Evolutionary conservation across 2,888 invertebrate genomes (phyloP).

Genomic region (Falcaria lacertinaria): DNA sequence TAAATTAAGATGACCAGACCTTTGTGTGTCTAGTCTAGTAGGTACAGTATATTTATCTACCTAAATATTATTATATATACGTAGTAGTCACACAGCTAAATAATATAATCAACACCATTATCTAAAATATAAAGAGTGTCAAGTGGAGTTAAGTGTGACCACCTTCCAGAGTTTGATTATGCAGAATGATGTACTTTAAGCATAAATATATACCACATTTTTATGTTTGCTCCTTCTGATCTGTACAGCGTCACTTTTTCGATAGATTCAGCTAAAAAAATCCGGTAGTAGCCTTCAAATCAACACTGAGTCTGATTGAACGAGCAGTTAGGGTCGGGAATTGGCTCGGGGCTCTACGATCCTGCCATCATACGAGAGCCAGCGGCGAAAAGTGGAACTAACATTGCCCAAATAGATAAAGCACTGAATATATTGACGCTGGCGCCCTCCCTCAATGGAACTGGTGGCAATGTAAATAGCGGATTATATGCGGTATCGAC

Average conservation of each 20-base stretch:
- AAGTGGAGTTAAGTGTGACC: too few species aligned
- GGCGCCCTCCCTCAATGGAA: background rate
- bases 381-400: background rate
- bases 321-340: slow-evolving; percentile 54
- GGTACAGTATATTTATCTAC: too few species aligned
- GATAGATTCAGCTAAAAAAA: slow-evolving; percentile 30
- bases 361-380: background rate
- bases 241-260: slow-evolving; percentile 3
- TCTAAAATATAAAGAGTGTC: too few species aligned
- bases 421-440: background rate
- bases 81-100: too few species aligned
- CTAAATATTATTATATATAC: too few species aligned
- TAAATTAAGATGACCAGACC: too few species aligned
- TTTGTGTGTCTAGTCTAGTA: too few species aligned
- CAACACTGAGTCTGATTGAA: slow-evolving; percentile 69
- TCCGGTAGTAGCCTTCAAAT: slow-evolving; percentile 46
- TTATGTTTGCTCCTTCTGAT: too few species aligned
- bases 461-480: background rate
- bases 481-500: slow-evolving; percentile 24
- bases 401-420: background rate
- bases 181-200: too few species aligned
- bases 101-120: too few species aligned
- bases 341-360: slow-evolving; percentile 34
- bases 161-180: too few species aligned
- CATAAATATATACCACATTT: too few species aligned